A percentile compares a stretch with the other conserved stretches of the same genome.
These are phyloP conservation scores for Podocnemis expansa DNA, from an alignment of 2,113 vertebrate species.

Conservation along the genomic window DNA sequence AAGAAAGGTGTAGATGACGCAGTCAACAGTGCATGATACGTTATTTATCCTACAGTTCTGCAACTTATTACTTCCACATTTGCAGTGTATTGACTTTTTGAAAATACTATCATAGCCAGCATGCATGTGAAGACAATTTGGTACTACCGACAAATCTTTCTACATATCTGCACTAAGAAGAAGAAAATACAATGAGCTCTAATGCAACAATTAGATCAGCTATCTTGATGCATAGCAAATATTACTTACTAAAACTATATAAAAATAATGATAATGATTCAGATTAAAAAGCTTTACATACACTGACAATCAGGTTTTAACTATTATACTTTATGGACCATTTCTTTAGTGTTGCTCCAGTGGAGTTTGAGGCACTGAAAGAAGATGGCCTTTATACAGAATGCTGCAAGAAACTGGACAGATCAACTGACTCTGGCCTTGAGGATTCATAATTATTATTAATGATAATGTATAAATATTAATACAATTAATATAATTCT, in stretches of 20 bases:
- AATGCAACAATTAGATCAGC: neutral
- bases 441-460: neutral
- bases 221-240: neutral
- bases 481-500: neutral
- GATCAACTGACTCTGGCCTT: neutral
- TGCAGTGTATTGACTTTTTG: neutral
- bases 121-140: neutral
- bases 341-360: neutral
- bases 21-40: neutral
- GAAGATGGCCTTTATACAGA: neutral
- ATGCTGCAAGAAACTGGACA: neutral
- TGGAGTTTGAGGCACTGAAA: neutral
- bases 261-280: neutral
- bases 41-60: neutral
- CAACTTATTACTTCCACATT: neutral
- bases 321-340: neutral
- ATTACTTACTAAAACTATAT: neutral
- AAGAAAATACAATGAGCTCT: rapidly evolving
- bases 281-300: neutral
- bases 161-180: neutral
- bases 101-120: neutral
- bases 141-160: neutral
- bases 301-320: neutral
- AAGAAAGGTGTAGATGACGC: neutral
- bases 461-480: neutral